Evolutionary conservation across 1,140 invertebrate species (phyloP).

Genomic region (Drosophila saltans): DNA sequence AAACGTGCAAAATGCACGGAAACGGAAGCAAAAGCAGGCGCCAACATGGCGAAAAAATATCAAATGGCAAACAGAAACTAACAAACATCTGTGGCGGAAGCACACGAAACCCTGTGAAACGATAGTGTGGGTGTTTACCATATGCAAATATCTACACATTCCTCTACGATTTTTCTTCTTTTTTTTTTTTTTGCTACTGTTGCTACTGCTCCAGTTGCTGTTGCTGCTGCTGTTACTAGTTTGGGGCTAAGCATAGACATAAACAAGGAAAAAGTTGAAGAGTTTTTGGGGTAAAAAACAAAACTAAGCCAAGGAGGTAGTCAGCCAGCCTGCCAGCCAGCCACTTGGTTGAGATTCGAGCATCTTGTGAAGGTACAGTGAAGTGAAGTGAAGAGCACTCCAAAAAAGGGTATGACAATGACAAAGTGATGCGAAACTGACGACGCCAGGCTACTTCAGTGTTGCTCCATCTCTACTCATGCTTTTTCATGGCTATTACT

Average conservation of each 20-base stretch:
- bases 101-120: conserved; percentile 26
- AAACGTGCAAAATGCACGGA: conserved; percentile 68
- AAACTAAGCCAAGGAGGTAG: conserved; percentile 18
- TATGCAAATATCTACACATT: conserved; percentile 64
- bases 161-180: neutral
- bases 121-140: conserved; percentile 13
- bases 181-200: neutral
- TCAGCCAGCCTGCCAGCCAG: conserved; percentile 17
- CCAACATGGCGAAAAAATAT: conserved; percentile 62
- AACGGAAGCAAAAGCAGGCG: conserved; percentile 54
- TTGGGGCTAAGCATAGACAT: conserved; percentile 26
- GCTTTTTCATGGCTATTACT: neutral
- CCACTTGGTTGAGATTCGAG: conserved; percentile 46
- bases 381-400: conserved; percentile 38
- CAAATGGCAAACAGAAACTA: conserved; percentile 61
- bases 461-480: neutral
- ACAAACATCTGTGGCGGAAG: conserved; percentile 62
- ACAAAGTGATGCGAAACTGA: conserved; percentile 74
- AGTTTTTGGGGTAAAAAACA: conserved; percentile 1
- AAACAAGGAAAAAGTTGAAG: conserved; percentile 42
- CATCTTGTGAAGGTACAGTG: conserved; percentile 33
- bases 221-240: neutral
- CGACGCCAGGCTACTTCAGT: conserved; percentile 53
- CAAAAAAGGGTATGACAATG: conserved; percentile 76
- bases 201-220: neutral